Conservation (phyloP, 2,113 vertebrate species). For the Mormyrus lacerda region DNA sequence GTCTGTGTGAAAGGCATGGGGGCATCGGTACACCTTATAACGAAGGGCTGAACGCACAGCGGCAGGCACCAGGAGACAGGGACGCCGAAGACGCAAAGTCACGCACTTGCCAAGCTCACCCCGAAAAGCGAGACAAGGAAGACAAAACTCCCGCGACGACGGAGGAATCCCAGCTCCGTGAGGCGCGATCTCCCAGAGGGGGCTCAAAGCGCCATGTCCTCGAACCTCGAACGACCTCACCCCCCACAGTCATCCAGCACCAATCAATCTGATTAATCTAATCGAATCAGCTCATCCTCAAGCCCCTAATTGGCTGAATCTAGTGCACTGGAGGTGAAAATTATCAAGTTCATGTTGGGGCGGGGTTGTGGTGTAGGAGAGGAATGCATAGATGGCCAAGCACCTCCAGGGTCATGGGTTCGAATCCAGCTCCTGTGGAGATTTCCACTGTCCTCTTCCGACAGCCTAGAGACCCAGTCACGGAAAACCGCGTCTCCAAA, state of each 20-base stretch:
- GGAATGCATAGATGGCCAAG: not conserved
- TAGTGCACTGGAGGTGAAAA: not conserved
- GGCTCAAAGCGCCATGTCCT: not conserved
- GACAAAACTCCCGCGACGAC: not conserved
- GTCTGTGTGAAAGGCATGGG: not conserved
- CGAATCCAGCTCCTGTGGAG: not conserved
- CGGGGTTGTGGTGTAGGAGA: too few species aligned
- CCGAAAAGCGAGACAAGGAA: not conserved
- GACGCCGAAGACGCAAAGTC: not conserved
- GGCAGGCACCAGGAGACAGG: not conserved
- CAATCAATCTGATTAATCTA: not conserved
- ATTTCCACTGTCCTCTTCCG: not conserved
- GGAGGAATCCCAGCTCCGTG: not conserved
- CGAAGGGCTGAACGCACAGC: not conserved
- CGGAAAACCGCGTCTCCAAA: not conserved
- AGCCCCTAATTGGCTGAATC: not conserved
- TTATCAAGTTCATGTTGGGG: not conserved
- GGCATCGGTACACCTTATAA: not conserved
- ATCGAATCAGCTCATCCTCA: not conserved
- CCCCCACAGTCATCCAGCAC: not conserved
- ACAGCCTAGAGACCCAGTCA: not conserved
- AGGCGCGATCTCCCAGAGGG: not conserved
- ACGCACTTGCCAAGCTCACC: not conserved
- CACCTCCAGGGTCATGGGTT: not conserved
- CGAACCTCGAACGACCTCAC: not conserved